These are phyloP conservation scores for Stenotaenia linearis DNA, from an alignment of 2,888 invertebrate species.

Conservation along the genomic window DNA sequence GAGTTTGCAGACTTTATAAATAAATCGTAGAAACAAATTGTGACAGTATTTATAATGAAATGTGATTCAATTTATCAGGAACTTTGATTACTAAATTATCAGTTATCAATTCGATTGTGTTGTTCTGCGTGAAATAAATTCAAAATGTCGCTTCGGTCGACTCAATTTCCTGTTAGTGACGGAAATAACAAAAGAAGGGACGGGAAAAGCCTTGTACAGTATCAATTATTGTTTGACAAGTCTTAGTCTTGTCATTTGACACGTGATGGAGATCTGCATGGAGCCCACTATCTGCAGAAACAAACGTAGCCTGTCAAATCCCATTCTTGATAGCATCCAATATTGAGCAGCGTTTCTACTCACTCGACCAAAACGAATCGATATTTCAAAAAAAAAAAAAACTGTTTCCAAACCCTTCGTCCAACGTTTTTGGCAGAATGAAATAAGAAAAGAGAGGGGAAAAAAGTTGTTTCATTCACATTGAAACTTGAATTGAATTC, in stretches of 20 bases:
- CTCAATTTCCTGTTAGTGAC: background rate
- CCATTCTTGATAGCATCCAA: slow-evolving; percentile 20
- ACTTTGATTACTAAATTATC: background rate
- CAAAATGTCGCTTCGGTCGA: background rate
- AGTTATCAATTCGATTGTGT: background rate
- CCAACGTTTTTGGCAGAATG: background rate
- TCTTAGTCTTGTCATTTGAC: slow-evolving; percentile 22
- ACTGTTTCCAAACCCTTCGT: background rate
- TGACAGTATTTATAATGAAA: too few species aligned
- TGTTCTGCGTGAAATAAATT: background rate
- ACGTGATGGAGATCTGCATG: slow-evolving; percentile 23
- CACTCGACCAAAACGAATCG: slow-evolving; percentile 21
- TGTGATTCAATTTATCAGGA: too few species aligned
- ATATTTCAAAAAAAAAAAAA: slow-evolving; percentile 12
- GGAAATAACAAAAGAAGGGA: background rate
- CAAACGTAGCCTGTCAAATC: slow-evolving; percentile 24
- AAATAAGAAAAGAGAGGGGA: background rate
- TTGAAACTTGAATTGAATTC: slow-evolving; percentile 16
- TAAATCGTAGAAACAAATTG: too few species aligned
- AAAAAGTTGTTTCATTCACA: background rate
- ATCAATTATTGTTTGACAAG: slow-evolving; percentile 24
- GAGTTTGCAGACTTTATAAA: too few species aligned
- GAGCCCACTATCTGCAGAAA: slow-evolving; percentile 19
- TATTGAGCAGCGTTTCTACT: slow-evolving; percentile 19
- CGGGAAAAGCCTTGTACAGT: background rate